phyloP scores from a whole-genome alignment of 2,797 vertebrate species.

The Streptopelia turtur region DNA sequence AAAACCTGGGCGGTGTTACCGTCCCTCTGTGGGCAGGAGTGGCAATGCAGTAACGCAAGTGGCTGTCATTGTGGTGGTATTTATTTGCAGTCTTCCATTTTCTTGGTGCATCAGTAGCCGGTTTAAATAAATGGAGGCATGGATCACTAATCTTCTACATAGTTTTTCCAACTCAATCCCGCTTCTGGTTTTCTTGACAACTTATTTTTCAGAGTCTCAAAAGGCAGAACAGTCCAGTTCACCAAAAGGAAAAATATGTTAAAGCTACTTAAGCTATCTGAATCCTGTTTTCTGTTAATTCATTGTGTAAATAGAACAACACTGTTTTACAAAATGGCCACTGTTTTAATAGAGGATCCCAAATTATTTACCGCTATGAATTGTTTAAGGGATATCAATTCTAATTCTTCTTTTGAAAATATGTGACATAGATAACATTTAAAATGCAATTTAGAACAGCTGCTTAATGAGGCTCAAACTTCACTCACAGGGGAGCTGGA shows the following conservation, averaged over 20 bases:
- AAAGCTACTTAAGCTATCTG: not conserved
- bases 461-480: not conserved
- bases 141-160: not conserved
- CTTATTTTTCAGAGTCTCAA: not conserved
- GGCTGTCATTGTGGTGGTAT: fast-evolving
- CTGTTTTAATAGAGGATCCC: not conserved
- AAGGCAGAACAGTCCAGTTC: not conserved
- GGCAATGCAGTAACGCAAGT: fast-evolving
- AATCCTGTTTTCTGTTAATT: not conserved
- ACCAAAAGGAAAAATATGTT: not conserved
- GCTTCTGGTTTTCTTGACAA: not conserved
- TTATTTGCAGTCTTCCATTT: not conserved
- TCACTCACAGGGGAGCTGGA: not conserved
- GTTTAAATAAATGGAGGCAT: not conserved
- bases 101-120: too few species aligned
- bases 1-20: fast-evolving
- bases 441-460: not conserved
- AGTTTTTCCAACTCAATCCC: not conserved
- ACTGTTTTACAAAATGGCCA: not conserved
- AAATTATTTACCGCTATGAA: not conserved
- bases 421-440: not conserved
- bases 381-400: not conserved
- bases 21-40: fast-evolving
- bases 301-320: not conserved
- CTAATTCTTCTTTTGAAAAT: not conserved